phyloP scores from a whole-genome alignment of 2,113 vertebrate genomes.

The Oreochromis niloticus region DNA sequence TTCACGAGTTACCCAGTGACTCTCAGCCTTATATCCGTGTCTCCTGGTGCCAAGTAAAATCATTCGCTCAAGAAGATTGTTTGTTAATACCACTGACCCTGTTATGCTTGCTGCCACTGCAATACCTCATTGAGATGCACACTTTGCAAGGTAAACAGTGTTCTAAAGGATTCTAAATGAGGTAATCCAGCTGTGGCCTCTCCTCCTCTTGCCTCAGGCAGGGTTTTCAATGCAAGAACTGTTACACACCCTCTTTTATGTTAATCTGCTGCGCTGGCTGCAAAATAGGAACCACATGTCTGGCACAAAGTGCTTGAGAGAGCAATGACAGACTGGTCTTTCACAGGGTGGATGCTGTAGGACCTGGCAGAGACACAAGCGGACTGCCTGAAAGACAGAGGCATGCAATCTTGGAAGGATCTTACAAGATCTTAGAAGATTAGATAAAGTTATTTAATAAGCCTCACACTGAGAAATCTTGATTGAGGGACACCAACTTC shows the following conservation, averaged over 20 bases:
- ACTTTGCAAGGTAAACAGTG: constrained; percentile 72
- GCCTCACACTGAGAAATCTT: not conserved
- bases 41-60: not conserved
- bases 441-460: constrained; percentile 29
- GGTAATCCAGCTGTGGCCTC: constrained; percentile 63
- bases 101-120: constrained; percentile 36
- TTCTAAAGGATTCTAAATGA: constrained; percentile 73
- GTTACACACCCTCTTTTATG: constrained; percentile 76
- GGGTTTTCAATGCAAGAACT: constrained; percentile 64
- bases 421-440: constrained; percentile 12
- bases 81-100: constrained; percentile 39
- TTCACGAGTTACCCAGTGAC: not conserved
- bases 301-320: constrained; percentile 48
- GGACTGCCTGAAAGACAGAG: not conserved
- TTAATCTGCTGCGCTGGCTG: constrained; percentile 69
- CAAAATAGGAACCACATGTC: constrained; percentile 80
- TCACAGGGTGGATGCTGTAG: constrained; percentile 53
- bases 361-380: constrained; percentile 22
- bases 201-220: constrained; percentile 58
- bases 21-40: not conserved
- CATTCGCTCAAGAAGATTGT: constrained; percentile 9
- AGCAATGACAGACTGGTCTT: constrained; percentile 63
- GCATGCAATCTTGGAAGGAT: constrained; percentile 4
- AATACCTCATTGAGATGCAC: constrained; percentile 68
- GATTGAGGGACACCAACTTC: not conserved